Evolutionary conservation across 2,888 invertebrate species (phyloP).

Genomic region (Pristionchus arcanus): DNA sequence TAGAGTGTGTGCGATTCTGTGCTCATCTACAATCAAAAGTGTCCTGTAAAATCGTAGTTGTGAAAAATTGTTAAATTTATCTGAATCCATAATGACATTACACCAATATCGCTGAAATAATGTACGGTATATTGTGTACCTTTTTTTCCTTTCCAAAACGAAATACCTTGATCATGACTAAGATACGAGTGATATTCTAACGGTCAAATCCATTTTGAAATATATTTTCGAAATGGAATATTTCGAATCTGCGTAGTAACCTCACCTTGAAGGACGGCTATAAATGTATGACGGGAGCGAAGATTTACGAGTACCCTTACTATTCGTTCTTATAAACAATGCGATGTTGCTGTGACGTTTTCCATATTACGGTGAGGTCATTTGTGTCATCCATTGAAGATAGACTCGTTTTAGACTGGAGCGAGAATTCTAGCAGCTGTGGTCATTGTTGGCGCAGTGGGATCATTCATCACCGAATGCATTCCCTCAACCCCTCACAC

Average conservation of each 20-base stretch:
- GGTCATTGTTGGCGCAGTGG: not conserved
- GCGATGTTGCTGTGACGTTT: not conserved
- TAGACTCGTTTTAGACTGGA: not conserved
- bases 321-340: not conserved
- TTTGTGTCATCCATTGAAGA: not conserved
- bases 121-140: no score
- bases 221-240: not conserved
- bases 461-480: not conserved
- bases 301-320: not conserved
- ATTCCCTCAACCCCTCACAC: not conserved
- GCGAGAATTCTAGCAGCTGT: not conserved
- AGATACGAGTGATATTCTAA: no score
- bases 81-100: no score
- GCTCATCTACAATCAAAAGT: not conserved
- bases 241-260: not conserved
- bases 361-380: not conserved
- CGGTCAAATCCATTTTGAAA: not conserved
- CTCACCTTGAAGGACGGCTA: not conserved
- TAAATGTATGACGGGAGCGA: not conserved
- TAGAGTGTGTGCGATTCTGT: not conserved
- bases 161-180: no score
- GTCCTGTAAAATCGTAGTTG: not conserved
- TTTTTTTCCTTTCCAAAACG: no score
- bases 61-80: not conserved
- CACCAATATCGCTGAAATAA: no score